Base-by-base conservation (phyloP, 2,113 vertebrate genomes). In the Nicator chloris region DNA sequence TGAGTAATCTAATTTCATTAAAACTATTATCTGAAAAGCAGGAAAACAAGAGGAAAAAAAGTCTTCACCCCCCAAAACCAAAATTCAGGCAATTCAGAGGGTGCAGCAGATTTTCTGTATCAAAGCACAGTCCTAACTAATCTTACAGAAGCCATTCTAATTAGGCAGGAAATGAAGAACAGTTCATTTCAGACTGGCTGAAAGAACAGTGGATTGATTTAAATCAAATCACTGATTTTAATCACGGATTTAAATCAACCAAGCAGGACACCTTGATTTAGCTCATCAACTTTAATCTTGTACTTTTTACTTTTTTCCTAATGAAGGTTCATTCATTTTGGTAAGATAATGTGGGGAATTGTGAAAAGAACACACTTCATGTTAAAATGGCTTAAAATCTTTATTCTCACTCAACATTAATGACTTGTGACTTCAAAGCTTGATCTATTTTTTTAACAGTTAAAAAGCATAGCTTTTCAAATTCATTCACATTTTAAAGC, bases 201-300 rank as follows among this genome's bases (percentile, higher is more conserved):
- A 90, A 92, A 90, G 82, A 97, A 95, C 63, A 82, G 85, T 83
- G 88, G 90, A 90, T 93, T 94, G 96, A 92, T 97, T 96, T 94
- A 97, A 96, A 96, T 93, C 94, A 94, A 96, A 94, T 92, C 80
- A 79, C 88, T 97, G 96, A 94, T 96, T 96, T 95, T 96, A 96
- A 97, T 95, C 80, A 94, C 40, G 22, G 94, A 93, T 81, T 93
- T 95, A 95, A 95, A 95, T 88, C 96, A 97, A 73, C 92, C 79
- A 81, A 93, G 85, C 88, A 97, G 96, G 94, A 95, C 95, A 96
- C 86, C 90, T 88, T 93, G 96, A 96, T 94, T 94, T 94, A 96
- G 82, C 72, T 95, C 95, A 97, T 95, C 95, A 96, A 80, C 88
- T 92, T 95, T 83, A 90, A 94, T 95, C 96, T 93, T 95, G 95